Percentiles rank a stretch among this genome's conserved stretches.
These are phyloP conservation scores for Mechanitis mazaeus DNA, from an alignment of 2,888 invertebrate genomes.

Conservation along the genomic window DNA sequence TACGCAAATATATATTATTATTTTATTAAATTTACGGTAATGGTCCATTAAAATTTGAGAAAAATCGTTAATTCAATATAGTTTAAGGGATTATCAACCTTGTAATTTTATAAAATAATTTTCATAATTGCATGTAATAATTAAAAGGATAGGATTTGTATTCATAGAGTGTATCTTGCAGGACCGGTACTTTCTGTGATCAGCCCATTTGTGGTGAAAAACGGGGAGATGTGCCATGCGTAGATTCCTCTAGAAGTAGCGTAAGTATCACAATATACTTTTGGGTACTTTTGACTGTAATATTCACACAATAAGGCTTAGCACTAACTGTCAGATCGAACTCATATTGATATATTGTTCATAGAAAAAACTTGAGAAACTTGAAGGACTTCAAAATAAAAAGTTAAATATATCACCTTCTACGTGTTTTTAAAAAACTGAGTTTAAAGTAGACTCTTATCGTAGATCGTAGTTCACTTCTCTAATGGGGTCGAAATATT, in stretches of 20 bases:
- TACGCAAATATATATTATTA: too few species aligned
- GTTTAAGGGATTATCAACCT: too few species aligned
- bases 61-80: too few species aligned
- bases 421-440: not conserved
- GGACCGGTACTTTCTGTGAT: constrained; percentile 44
- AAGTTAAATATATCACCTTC: not conserved
- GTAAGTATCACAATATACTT: constrained; percentile 35
- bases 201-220: constrained; percentile 33
- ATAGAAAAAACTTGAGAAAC: too few species aligned
- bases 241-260: constrained; percentile 33
- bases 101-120: not conserved
- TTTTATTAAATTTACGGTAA: too few species aligned
- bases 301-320: not conserved
- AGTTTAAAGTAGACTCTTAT: too few species aligned
- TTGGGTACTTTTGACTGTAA: too few species aligned
- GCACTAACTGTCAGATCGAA: not conserved
- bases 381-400: not conserved
- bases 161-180: constrained; percentile 26
- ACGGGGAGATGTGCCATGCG: constrained; percentile 48
- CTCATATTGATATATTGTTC: not conserved
- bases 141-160: not conserved
- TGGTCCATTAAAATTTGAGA: too few species aligned
- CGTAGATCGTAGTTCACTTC: too few species aligned
- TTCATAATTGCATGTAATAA: not conserved
- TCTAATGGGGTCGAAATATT: too few species aligned